These are phyloP conservation scores for Cyrtodaria siliqua DNA, from an alignment of 2,888 invertebrate species.

Conservation along the genomic window DNA sequence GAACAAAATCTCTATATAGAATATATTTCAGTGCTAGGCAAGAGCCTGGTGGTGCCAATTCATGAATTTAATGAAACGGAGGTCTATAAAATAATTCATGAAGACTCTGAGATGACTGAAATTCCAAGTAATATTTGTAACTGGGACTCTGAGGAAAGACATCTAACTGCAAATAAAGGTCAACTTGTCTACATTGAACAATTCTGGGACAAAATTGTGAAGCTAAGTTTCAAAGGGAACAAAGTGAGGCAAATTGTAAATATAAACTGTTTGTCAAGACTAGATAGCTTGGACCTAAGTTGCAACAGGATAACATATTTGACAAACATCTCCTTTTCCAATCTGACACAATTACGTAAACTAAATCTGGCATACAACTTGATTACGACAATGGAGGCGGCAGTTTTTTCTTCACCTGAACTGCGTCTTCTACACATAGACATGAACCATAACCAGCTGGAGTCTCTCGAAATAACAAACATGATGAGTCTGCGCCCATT, in stretches of 20 bases:
- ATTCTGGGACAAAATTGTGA: constrained; percentile 18
- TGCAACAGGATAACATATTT: constrained; percentile 24
- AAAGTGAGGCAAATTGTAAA: constrained; percentile 26
- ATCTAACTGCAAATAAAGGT: not conserved
- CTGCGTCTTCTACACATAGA: constrained; percentile 16
- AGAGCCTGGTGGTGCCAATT: constrained; percentile 14
- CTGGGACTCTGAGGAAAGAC: constrained; percentile 21
- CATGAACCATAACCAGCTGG: constrained; percentile 23
- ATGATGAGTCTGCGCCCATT: constrained; percentile 36
- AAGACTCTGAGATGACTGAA: constrained; percentile 16
- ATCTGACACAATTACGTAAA: constrained; percentile 23
- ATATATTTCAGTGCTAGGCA: constrained; percentile 22
- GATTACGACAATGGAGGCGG: constrained; percentile 26
- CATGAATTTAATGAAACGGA: not conserved
- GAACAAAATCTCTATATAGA: constrained; percentile 27
- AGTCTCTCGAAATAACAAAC: constrained; percentile 30
- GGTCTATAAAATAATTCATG: constrained; percentile 22
- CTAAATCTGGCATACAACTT: constrained; percentile 21
- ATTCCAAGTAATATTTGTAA: constrained; percentile 50
- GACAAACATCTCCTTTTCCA: constrained; percentile 30
- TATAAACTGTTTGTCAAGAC: constrained; percentile 24
- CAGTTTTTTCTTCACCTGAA: constrained; percentile 7
- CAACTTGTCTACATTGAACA: not conserved
- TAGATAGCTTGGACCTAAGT: constrained; percentile 17
- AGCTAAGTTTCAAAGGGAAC: constrained; percentile 26